Percentiles rank a stretch among this genome's conserved stretches.
Conservation (phyloP, 1,140 invertebrate genomes). For the Aradophagus sp. region DNA sequence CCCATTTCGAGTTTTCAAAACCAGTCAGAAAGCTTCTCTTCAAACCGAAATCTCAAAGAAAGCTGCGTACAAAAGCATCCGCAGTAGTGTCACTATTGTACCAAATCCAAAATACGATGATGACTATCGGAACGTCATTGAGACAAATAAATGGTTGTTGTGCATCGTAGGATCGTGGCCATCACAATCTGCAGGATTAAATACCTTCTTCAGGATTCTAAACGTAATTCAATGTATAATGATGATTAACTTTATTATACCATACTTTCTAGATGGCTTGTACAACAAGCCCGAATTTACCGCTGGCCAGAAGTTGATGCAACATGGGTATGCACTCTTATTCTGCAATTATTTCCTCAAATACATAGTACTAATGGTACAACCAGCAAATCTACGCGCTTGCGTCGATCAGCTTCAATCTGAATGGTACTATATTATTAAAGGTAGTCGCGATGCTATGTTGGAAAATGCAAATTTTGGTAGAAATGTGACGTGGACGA, state of each 20-base stretch:
- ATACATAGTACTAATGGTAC: constrained; percentile 1
- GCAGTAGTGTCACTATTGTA: too few species aligned
- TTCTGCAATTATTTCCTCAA: constrained; percentile 5
- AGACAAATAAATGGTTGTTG: too few species aligned
- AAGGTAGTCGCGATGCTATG: constrained; percentile 8
- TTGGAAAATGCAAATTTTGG: constrained; percentile 13
- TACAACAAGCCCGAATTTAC: background rate
- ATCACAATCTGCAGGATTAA: too few species aligned
- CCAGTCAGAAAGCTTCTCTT: too few species aligned
- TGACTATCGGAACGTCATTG: too few species aligned
- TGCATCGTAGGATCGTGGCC: too few species aligned
- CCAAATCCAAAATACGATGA: too few species aligned
- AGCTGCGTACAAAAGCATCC: too few species aligned
- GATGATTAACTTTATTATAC: constrained; percentile 8
- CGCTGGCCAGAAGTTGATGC: constrained; percentile 1
- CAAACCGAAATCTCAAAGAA: too few species aligned
- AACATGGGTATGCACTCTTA: background rate
- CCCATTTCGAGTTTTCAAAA: too few species aligned
- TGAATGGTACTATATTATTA: constrained; percentile 15
- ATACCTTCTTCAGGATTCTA: background rate
- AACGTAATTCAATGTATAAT: constrained; percentile 4
- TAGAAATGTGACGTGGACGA: background rate
- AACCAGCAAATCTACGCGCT: background rate
- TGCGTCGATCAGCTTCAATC: constrained; percentile 7
- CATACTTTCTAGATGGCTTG: constrained; percentile 8